These are phyloP conservation scores for Lathronympha strigana DNA, from an alignment of 2,888 invertebrate genomes.

Conservation along the genomic window DNA sequence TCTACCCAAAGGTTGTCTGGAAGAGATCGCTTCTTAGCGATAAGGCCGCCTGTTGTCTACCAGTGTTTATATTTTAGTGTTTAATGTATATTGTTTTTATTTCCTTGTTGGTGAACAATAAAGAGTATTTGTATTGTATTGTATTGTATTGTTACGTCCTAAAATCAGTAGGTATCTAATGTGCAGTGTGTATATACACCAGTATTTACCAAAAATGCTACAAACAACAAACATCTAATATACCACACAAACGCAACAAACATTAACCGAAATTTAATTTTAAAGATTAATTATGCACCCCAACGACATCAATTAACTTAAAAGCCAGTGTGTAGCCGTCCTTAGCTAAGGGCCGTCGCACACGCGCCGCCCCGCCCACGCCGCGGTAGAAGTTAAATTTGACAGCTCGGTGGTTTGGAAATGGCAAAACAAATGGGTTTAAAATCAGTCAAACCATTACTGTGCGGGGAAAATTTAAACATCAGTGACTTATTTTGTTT, in stretches of 20 bases:
- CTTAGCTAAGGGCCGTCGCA: slow-evolving; percentile 72
- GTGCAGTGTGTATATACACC: no score
- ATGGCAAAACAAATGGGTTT: slow-evolving; percentile 18
- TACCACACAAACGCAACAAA: slow-evolving; percentile 1
- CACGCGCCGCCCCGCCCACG: slow-evolving; percentile 77
- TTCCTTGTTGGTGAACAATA: no score
- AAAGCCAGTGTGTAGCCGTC: slow-evolving; percentile 76
- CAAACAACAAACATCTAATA: background rate
- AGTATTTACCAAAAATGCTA: background rate
- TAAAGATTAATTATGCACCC: slow-evolving; percentile 62
- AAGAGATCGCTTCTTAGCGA: no score
- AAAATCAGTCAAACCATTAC: background rate
- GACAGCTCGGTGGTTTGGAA: slow-evolving; percentile 24
- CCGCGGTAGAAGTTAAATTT: slow-evolving; percentile 52
- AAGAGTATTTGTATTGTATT: no score
- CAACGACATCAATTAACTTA: slow-evolving; percentile 72
- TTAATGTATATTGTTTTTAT: no score
- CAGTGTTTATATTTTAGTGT: no score
- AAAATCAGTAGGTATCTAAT: no score
- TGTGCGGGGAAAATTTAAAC: slow-evolving; percentile 42
- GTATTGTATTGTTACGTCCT: no score
- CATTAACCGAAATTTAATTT: slow-evolving; percentile 40
- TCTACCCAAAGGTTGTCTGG: no score
- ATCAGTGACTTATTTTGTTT: no score
- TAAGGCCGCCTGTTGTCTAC: no score